Base-by-base conservation (phyloP, 2,888 invertebrate species). In the Ennomos erosarius region DNA sequence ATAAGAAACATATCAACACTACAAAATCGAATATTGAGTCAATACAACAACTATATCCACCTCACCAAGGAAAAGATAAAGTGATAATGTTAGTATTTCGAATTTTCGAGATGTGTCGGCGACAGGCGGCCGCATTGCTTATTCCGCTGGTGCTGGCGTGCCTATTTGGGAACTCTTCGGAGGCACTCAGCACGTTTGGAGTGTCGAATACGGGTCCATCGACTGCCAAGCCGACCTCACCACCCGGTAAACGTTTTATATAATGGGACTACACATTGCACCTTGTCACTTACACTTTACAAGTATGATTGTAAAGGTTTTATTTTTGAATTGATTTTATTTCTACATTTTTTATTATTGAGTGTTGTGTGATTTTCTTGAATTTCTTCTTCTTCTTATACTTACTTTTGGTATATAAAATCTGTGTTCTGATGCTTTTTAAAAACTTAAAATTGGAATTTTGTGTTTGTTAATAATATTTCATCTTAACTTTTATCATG, bases 151-250 rank as follows among this genome's bases (percentile, higher is more conserved):
- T 88, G 63, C 72, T 88, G 71, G 78, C 81, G 38, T 86, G 85
- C 71, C 73, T 88, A 47, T 84, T 88, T 8, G 87, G 92, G 9
- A 85, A 88, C 51, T 88, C 89, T 11, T 93, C 94, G 1, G 93
- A 94, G 71, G 95, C 95, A 16, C 87, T 95, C 65, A 95, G 95
- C 58, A 95, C 95, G 38, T 95, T 95, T 73, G 95, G 95, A 44
- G 95, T 95, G 71, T 94, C 94, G 12, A 95, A 93, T 76, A 93
- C 94, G 42, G 90, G 92, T 67, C 92, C 93, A 47, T 92, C 94
- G 4, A 88, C 92, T 34, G 84, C 94, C 6, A 92, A 92, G 36
- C 93, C 93, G 42, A 93, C 94, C 10, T 88, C 93, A 63, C 93
- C 93, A 48, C 93, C 94, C 65, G 93, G 95, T 95, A 92, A 93